phyloP scores from a whole-genome alignment of 2,113 vertebrate genomes.

The Dascyllus trimaculatus region DNA sequence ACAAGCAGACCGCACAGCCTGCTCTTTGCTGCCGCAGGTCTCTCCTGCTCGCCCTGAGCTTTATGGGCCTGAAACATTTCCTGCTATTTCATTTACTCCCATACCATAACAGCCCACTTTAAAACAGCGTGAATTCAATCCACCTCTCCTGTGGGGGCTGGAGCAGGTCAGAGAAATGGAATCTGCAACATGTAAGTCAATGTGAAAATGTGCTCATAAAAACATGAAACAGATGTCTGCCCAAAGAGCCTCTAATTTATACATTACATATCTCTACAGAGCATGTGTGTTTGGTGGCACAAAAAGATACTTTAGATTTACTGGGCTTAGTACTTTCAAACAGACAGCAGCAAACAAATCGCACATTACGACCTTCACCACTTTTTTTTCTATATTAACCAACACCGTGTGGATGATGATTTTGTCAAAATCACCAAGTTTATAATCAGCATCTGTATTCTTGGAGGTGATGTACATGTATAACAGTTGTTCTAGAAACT shows the following conservation, averaged over 20 bases:
- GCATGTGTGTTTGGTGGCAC: no score
- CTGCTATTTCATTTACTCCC: constrained; percentile 54
- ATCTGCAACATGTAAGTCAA: constrained; percentile 10
- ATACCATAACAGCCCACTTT: constrained; percentile 48
- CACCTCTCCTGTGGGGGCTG: constrained; percentile 1
- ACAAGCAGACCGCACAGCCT: constrained; percentile 62
- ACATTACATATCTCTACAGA: not conserved
- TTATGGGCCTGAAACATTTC: constrained; percentile 62
- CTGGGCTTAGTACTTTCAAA: not conserved
- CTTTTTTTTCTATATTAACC: not conserved
- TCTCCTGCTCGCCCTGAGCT: constrained; percentile 38
- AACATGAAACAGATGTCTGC: no score
- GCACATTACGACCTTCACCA: not conserved
- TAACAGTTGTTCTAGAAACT: no score
- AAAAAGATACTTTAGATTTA: not conserved
- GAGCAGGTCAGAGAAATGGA: not conserved
- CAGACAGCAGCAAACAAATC: not conserved
- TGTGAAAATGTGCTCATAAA: constrained; percentile 1
- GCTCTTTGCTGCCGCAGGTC: constrained; percentile 37
- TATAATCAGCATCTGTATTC: not conserved
- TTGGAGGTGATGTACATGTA: not conserved
- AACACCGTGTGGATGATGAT: not conserved
- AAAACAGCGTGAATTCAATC: constrained; percentile 58
- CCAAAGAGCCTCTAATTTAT: not conserved
- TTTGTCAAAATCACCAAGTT: not conserved